Conservation (phyloP, 1,140 invertebrate genomes). For the Heterodera carotae region DNA sequence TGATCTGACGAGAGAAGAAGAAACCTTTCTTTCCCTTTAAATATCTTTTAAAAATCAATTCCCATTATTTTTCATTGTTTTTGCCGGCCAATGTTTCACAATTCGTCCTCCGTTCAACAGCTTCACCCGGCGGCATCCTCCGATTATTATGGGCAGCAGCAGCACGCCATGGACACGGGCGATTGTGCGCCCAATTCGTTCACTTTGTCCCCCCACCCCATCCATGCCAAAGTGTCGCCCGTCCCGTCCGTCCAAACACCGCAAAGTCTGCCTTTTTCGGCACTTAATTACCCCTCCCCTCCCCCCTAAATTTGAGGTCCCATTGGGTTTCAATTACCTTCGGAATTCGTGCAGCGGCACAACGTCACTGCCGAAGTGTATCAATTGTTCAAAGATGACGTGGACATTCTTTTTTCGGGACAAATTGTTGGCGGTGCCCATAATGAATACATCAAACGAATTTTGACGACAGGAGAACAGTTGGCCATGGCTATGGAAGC, state of each 20-base stretch:
- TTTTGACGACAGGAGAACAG: conserved; percentile 37
- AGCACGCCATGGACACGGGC: neutral
- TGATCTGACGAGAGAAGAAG: too few species aligned
- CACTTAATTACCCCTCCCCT: neutral
- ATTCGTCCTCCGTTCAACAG: conserved; percentile 6
- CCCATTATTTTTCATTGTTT: too few species aligned
- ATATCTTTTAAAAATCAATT: neutral
- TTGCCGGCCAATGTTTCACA: neutral
- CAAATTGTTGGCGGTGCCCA: conserved; percentile 52
- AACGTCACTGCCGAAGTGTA: conserved; percentile 60
- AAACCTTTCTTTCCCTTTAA: neutral
- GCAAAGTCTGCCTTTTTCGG: neutral
- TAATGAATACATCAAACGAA: conserved; percentile 48
- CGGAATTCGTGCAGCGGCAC: conserved; percentile 56
- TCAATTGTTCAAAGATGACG: conserved; percentile 63
- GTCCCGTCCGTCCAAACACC: neutral
- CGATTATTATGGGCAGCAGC: neutral
- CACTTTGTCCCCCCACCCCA: neutral
- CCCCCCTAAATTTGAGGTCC: neutral
- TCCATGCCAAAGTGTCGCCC: conserved; percentile 1
- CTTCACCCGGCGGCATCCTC: neutral
- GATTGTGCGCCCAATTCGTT: neutral
- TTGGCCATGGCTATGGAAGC: conserved; percentile 58
- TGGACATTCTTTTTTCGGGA: conserved; percentile 53
- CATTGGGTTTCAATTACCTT: neutral